Evolutionary conservation across 2,797 vertebrate genomes (phyloP), one percentile per base, ranked within the genome.

Genomic region (Allobates femoralis): DNA sequence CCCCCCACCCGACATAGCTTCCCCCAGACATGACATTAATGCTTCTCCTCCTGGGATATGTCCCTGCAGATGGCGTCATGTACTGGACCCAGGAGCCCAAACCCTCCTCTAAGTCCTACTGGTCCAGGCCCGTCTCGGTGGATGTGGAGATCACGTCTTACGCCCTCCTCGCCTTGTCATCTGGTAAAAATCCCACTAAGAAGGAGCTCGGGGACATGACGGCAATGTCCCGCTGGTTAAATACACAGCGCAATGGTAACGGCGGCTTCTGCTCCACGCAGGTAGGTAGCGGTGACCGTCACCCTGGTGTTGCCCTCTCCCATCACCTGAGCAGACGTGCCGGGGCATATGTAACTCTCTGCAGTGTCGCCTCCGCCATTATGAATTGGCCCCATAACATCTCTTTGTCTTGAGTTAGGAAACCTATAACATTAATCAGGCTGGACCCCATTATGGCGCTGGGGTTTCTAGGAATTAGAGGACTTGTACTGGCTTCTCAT

Each of bases 221-320:
- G 10, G 14, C 15, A 10, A 92, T 91, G 0, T 85, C 81, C 4
- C 81, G 83, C 76, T 92, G 91, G 92, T 88, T 93, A 86, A 89
- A 67, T 85, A 89, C 10, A 62, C 92, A 92, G 89, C 90, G 91
- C 66, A 92, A 92, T 64, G 85, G 90, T 19, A 90, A 91, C 0
- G 91, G 90, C 0, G 92, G 90, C 56, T 93, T 92, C 0, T 81
- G 86, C 14, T 92, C 91, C 66, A 93, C 91, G 0, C 92, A 92
- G 91, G 91, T 92, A 89, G 3, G 2, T n/a, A 19, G 80, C 28
- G 11, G 16, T 10, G 19, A 37, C 11, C 14, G 3, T 60, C 19
- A 34, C 23, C 7, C 37, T 3, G 37, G 37, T 51, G n/a, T n/a
- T n/a, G n/a, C n/a, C n/a, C n/a, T n/a, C n/a, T n/a, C n/a, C n/a